phyloP scores from a whole-genome alignment of 2,797 vertebrate genomes.

The Pteronotus mesoamericanus region DNA sequence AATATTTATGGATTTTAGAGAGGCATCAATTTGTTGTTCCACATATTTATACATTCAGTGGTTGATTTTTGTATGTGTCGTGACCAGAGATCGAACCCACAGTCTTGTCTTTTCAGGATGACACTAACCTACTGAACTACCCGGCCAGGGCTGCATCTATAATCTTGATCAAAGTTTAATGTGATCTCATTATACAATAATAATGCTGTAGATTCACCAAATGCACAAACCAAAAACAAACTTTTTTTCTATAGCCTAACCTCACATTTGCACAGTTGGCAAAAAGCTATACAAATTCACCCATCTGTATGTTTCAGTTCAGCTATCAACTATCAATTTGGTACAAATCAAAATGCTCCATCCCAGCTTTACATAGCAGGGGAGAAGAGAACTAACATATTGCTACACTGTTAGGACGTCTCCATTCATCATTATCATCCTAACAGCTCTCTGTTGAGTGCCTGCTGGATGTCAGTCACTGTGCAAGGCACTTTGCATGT shows the following conservation, averaged over 20 bases:
- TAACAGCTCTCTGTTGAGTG: background rate
- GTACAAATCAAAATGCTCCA: background rate
- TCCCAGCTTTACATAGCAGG: background rate
- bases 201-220: background rate
- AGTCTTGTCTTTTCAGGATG: too few species aligned
- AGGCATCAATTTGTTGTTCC: too few species aligned
- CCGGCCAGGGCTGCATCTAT: background rate
- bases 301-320: background rate
- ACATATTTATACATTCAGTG: too few species aligned
- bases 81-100: too few species aligned
- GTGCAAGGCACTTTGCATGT: background rate
- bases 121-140: too few species aligned
- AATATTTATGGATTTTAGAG: too few species aligned
- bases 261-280: background rate
- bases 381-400: background rate
- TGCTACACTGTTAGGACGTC: background rate
- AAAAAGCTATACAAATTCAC: constrained; percentile 32
- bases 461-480: background rate
- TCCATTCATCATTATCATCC: background rate
- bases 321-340: background rate
- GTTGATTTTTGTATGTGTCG: too few species aligned
- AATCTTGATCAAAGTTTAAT: background rate
- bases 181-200: background rate
- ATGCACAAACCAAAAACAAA: background rate
- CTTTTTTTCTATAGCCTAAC: background rate